Evolutionary conservation across 2,888 invertebrate species (phyloP), one percentile per base, ranked within the genome.

Genomic region (Drosophila subquinaria): DNA sequence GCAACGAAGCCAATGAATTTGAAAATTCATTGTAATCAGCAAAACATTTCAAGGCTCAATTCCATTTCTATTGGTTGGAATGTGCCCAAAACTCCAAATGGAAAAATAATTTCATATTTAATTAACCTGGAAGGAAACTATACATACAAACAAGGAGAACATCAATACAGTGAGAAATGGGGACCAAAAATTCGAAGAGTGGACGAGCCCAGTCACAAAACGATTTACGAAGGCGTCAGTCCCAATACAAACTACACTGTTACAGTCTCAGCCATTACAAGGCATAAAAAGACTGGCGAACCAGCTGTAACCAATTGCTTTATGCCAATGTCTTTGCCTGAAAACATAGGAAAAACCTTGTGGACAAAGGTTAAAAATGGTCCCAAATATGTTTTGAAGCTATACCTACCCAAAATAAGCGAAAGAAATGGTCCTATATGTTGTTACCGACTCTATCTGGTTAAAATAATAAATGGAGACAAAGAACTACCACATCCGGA

Each of bases 381-480:
- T 42, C 94, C 95, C 56, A 95, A 94, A 81, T 96, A 95, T 93
- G 94, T 97, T 83, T 96, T 97, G 80, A 96, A 96, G 88, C 93
- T 97, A 80, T 94, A 95, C 76, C 92, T 97, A 79, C 97, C 97
- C 0, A 94, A 96, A 75, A 94, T 97, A 38, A 95, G 97, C 0
- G 97, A 98, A 91, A 93, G 97, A 61, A 97, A 97, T 86, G 98
- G 98, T 0, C 96, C 96, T 0, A 97, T 98, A 81, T 97, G 97
- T 92, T 98, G 97, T 87, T 97, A 97, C 91, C 94, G 97, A 79
- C 94, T 97, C 45, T 96, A 96, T 93, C 93, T 97, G 91, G 95
- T 97, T 0, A 95, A 96, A 51, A 93, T 97, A 55, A 95, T 94
- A 13, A 91, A 92, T 62, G 78, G 79, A 65, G 94, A 95, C 83